A percentile compares a stretch with the other conserved stretches of the same genome.
Conservation (phyloP, 2,113 vertebrate species). For the Erythrocercus mccallii region DNA sequence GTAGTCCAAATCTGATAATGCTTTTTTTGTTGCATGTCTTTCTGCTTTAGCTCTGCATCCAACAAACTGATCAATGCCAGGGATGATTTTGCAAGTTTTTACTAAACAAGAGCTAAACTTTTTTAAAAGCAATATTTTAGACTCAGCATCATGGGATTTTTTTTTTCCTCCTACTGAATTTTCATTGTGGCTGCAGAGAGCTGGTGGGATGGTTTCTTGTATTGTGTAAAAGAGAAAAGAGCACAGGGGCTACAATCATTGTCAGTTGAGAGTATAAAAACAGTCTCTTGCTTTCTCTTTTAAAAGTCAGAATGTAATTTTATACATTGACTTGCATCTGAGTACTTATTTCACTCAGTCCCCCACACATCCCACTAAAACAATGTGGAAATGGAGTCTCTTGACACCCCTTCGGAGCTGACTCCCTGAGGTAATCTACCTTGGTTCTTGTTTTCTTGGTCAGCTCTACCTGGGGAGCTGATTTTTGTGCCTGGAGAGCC, state of each 20-base stretch:
- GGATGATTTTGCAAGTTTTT: neutral
- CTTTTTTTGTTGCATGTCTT: neutral
- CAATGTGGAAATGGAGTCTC: neutral
- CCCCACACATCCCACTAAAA: neutral
- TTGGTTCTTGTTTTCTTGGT: neutral
- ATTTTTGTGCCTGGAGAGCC: neutral
- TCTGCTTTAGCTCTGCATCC: neutral
- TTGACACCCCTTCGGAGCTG: neutral
- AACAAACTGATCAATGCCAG: neutral
- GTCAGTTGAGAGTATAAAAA: neutral
- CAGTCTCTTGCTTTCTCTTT: neutral
- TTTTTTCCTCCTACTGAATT: neutral
- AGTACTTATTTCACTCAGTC: neutral
- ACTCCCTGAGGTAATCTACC: neutral
- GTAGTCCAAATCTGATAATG: neutral
- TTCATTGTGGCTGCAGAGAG: neutral
- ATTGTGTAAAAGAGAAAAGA: neutral
- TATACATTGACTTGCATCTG: neutral
- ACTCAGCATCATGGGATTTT: neutral
- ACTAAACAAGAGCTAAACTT: neutral
- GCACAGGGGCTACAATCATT: neutral
- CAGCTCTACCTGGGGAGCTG: neutral
- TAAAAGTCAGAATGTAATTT: neutral
- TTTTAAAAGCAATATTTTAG: neutral
- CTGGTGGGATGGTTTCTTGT: neutral